These are phyloP conservation scores for Zeus faber DNA, from an alignment of 2,113 vertebrate genomes.

Conservation along the genomic window DNA sequence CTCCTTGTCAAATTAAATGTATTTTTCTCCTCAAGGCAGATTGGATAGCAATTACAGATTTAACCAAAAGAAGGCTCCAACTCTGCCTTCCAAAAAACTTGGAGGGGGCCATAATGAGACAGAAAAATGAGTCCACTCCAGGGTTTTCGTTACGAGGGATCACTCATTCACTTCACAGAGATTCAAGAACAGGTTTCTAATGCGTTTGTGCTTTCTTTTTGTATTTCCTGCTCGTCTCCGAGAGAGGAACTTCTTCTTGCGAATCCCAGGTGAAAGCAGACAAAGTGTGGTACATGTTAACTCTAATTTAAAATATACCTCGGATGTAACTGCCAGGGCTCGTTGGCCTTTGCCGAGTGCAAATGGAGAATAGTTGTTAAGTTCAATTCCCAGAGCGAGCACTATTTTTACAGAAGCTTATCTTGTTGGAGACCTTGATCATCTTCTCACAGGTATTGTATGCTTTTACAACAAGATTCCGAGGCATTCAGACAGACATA, in stretches of 20 bases:
- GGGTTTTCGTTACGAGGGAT: conserved; percentile 27
- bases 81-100: conserved; percentile 32
- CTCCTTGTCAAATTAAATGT: conserved; percentile 81
- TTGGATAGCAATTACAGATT: conserved; percentile 77
- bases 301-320: conserved; percentile 1
- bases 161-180: conserved; percentile 20
- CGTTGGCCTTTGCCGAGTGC: too few relatives aligned
- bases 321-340: too few relatives aligned
- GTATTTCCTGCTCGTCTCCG: conserved; percentile 14
- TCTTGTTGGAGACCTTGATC: too few relatives aligned
- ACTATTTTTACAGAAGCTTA: too few relatives aligned
- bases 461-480: too few relatives aligned
- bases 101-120: conserved; percentile 33
- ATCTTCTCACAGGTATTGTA: too few relatives aligned
- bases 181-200: conserved; percentile 1
- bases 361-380: too few relatives aligned
- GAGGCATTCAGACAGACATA: too few relatives aligned
- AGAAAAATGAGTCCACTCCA: conserved; percentile 40
- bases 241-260: conserved; percentile 11
- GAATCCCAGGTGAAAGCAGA: not conserved
- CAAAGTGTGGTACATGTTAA: not conserved
- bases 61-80: conserved; percentile 60
- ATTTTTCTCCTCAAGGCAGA: conserved; percentile 74
- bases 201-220: conserved; percentile 14
- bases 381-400: too few relatives aligned